Percentiles rank a stretch among this genome's conserved stretches.
These are phyloP conservation scores for Patella ulyssiponensis DNA, from an alignment of 2,888 invertebrate species.

Conservation along the genomic window DNA sequence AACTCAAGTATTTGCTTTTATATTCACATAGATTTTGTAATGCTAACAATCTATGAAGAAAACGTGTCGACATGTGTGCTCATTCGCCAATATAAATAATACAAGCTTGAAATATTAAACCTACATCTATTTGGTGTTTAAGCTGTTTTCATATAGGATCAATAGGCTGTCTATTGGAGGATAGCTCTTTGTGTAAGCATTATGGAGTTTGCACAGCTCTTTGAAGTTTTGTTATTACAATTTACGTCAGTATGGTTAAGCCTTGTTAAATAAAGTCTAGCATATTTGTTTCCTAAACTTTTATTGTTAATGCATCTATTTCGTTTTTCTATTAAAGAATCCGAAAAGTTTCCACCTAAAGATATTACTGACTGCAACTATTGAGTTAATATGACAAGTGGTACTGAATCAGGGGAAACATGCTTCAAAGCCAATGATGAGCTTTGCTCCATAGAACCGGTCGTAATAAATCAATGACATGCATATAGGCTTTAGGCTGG, in stretches of 20 bases:
- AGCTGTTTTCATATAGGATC: background rate
- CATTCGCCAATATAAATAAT: slow-evolving; percentile 8
- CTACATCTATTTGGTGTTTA: slow-evolving; percentile 9
- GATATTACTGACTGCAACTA: no score
- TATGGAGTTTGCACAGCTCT: slow-evolving; percentile 1
- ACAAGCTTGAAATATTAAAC: slow-evolving; percentile 11
- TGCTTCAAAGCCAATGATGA: no score
- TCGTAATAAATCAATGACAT: no score
- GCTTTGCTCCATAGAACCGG: no score
- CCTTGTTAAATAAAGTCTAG: slow-evolving; percentile 4
- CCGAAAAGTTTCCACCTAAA: no score
- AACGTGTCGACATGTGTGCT: slow-evolving; percentile 13
- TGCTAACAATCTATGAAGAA: slow-evolving; percentile 7
- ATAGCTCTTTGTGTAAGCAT: background rate
- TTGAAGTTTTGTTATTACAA: slow-evolving; percentile 7
- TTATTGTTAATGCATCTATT: no score
- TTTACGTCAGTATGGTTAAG: background rate
- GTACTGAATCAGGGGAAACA: no score
- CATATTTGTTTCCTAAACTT: background rate
- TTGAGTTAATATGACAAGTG: no score
- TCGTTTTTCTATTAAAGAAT: no score
- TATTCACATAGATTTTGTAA: slow-evolving; percentile 11
- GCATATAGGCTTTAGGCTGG: no score
- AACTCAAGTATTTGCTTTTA: background rate
- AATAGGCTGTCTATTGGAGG: background rate